These are phyloP conservation scores for Conops quadrifasciatus DNA, from an alignment of 2,888 invertebrate species.

Conservation along the genomic window DNA sequence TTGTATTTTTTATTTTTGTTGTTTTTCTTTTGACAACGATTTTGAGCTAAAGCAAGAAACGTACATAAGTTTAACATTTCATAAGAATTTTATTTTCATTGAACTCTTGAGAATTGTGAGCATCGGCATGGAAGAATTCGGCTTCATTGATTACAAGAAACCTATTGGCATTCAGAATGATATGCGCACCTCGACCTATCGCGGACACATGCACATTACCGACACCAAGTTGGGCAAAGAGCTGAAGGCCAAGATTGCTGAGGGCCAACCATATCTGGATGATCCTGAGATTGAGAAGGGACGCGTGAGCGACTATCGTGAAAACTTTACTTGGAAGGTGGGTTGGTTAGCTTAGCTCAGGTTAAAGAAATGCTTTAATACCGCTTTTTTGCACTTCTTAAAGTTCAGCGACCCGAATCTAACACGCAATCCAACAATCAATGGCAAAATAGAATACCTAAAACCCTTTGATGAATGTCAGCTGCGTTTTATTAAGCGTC, in stretches of 20 bases:
- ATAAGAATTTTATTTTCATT: constrained; percentile 2
- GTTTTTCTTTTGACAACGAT: not conserved
- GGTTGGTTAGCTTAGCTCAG: not conserved
- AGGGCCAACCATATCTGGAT: constrained; percentile 45
- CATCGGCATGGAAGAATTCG: constrained; percentile 51
- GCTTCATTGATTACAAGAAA: constrained; percentile 55
- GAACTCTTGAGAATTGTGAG: not conserved
- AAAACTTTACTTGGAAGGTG: constrained; percentile 56
- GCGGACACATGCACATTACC: constrained; percentile 53
- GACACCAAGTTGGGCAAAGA: constrained; percentile 50
- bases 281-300: constrained; percentile 50
- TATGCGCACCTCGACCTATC: constrained; percentile 58
- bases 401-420: constrained; percentile 46
- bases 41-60: not conserved
- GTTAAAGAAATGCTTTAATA: not conserved
- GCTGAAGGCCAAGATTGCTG: constrained; percentile 45
- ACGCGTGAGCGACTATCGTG: constrained; percentile 46
- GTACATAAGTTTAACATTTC: constrained; percentile 6
- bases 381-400: not conserved
- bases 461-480: constrained; percentile 55
- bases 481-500: constrained; percentile 52
- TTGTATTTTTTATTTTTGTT: not conserved
- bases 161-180: constrained; percentile 52
- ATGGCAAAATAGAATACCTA: constrained; percentile 50
- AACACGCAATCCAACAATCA: constrained; percentile 53